Conservation (phyloP, 2,797 vertebrate species). For the Forpus xanthops region DNA sequence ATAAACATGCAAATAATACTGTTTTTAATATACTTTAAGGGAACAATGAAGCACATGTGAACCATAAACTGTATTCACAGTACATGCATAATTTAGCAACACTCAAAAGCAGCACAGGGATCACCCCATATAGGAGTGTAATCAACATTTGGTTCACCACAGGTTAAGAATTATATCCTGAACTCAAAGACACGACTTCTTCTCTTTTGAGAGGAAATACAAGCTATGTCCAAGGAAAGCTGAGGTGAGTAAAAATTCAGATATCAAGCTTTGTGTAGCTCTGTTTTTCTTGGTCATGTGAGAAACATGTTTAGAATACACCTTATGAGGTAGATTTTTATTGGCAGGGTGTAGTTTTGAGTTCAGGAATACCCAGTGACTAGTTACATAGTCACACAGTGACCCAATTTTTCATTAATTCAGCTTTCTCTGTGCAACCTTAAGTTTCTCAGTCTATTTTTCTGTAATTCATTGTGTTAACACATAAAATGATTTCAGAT, state of each 20-base stretch:
- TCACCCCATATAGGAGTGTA: not conserved
- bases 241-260: not conserved
- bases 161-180: not conserved
- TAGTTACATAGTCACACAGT: not conserved
- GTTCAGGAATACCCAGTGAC: not conserved
- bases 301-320: not conserved
- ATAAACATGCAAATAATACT: constrained; percentile 14
- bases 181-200: not conserved
- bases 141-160: not conserved
- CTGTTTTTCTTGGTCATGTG: not conserved
- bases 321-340: not conserved
- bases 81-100: constrained; percentile 33
- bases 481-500: not conserved
- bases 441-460: not conserved
- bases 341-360: not conserved
- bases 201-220: not conserved
- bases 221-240: not conserved
- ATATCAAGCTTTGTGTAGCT: not conserved
- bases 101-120: not conserved
- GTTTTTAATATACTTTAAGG: not conserved
- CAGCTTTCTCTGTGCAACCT: not conserved
- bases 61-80: not conserved
- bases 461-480: not conserved
- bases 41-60: not conserved
- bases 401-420: not conserved